These are phyloP conservation scores for Embidobia sp. DNA, from an alignment of 2,888 invertebrate genomes.

Conservation along the genomic window DNA sequence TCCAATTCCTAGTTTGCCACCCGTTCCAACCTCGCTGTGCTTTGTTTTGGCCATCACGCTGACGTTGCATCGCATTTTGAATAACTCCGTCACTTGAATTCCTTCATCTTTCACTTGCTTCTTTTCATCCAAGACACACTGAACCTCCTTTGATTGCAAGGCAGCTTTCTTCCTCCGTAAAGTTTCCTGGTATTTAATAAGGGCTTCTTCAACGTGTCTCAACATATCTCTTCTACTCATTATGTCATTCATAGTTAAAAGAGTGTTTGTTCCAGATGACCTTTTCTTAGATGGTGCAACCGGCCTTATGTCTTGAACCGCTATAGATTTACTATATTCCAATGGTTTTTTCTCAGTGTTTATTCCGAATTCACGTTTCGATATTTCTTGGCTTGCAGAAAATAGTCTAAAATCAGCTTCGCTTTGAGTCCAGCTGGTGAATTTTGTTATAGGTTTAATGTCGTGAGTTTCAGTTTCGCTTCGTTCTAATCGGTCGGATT, in stretches of 20 bases:
- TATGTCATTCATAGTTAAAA: slow-evolving; percentile 78
- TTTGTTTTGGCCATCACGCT: slow-evolving; percentile 79
- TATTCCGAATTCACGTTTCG: slow-evolving; percentile 67
- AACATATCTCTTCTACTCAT: slow-evolving; percentile 71
- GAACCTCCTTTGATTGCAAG: slow-evolving; percentile 66
- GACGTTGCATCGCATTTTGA: slow-evolving; percentile 74
- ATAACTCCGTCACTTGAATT: slow-evolving; percentile 72
- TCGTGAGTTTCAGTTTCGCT: slow-evolving; percentile 67
- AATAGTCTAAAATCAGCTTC: slow-evolving; percentile 5
- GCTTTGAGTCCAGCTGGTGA: slow-evolving; percentile 57
- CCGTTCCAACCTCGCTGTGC: slow-evolving; percentile 77
- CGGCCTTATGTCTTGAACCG: slow-evolving; percentile 61
- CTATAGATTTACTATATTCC: slow-evolving; percentile 65
- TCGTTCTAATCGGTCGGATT: slow-evolving; percentile 27
- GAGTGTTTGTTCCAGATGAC: slow-evolving; percentile 71
- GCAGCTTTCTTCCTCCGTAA: slow-evolving; percentile 68
- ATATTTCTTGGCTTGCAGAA: too few relatives aligned
- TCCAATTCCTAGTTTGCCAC: slow-evolving; percentile 79
- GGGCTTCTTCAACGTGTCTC: slow-evolving; percentile 72
- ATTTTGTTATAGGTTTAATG: slow-evolving; percentile 50
- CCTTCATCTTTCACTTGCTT: slow-evolving; percentile 66
- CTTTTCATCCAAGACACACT: slow-evolving; percentile 66
- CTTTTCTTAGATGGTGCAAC: slow-evolving; percentile 48
- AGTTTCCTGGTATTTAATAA: slow-evolving; percentile 70
- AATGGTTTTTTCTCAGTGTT: slow-evolving; percentile 68